phyloP scores from a whole-genome alignment of 2,797 vertebrate species.

The Hypotaenidia okinawae region DNA sequence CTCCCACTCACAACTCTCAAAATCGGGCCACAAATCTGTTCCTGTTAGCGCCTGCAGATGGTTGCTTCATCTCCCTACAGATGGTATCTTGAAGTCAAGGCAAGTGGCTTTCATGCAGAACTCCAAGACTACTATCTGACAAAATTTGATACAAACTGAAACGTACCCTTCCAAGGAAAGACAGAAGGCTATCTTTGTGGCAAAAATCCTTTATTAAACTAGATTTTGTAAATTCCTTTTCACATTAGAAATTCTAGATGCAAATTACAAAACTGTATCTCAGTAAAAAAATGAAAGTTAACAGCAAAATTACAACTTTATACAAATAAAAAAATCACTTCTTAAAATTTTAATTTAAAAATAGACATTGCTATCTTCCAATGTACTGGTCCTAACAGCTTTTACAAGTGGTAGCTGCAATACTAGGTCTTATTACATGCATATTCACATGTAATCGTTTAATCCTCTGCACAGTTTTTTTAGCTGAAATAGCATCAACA shows the following conservation, averaged over 20 bases:
- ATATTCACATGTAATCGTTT: not conserved
- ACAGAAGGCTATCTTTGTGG: conserved; percentile 34
- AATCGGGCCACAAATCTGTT: conserved; percentile 57
- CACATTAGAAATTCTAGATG: conserved; percentile 74
- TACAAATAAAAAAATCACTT: conserved; percentile 73
- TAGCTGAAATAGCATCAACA: conserved; percentile 37
- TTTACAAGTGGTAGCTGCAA: conserved; percentile 54
- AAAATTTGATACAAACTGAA: not conserved
- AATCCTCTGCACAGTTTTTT: conserved; percentile 27
- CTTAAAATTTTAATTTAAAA: conserved; percentile 56
- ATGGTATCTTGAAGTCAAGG: conserved; percentile 35
- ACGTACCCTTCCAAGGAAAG: not conserved
- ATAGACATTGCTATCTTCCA: conserved; percentile 60
- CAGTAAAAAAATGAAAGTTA: conserved; percentile 77
- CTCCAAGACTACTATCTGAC: not conserved
- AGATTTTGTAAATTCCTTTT: conserved; percentile 71
- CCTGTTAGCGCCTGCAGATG: conserved; percentile 14
- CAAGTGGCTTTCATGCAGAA: not conserved
- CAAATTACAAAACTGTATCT: conserved; percentile 77
- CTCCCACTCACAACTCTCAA: not conserved
- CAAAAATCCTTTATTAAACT: conserved; percentile 79
- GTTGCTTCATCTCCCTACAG: conserved; percentile 22
- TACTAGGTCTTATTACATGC: conserved; percentile 44
- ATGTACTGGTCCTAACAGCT: conserved; percentile 45
- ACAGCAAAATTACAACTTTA: conserved; percentile 76